Evolutionary conservation across 2,797 vertebrate species (phyloP).

Genomic region (Phoxinus dragarum): DNA sequence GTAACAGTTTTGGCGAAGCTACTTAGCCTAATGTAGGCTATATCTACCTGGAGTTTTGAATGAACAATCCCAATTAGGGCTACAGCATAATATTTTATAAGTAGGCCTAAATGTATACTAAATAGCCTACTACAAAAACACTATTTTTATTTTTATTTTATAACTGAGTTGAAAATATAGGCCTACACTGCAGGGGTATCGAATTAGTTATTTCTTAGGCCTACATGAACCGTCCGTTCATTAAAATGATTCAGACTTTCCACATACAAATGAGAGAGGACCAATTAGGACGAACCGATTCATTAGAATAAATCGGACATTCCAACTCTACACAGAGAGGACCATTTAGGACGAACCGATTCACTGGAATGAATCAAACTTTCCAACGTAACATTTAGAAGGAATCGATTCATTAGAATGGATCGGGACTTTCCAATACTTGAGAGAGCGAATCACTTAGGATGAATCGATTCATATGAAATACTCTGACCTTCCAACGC

Average conservation of each 20-base stretch:
- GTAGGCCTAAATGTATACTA: constrained; percentile 7
- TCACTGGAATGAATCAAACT: neutral
- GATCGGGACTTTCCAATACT: neutral
- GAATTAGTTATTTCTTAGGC: neutral
- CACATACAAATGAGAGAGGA: too few relatives aligned
- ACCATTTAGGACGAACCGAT: neutral
- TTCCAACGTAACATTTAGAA: neutral
- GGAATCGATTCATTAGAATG: neutral
- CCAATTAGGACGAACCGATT: neutral
- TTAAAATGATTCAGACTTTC: neutral
- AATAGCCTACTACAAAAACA: neutral
- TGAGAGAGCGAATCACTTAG: neutral
- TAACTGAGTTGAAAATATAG: neutral
- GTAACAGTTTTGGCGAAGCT: neutral
- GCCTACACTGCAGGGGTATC: neutral
- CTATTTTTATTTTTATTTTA: neutral
- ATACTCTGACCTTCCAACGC: too few relatives aligned
- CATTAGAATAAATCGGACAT: neutral
- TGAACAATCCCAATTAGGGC: neutral
- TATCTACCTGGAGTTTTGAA: neutral
- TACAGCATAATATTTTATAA: neutral
- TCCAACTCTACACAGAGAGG: neutral
- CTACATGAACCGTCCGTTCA: neutral
- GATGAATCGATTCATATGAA: neutral
- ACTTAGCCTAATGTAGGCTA: neutral